A percentile compares a stretch with the other conserved stretches of the same genome.
Conservation (phyloP, 2,888 invertebrate species). For the Nineta flava region DNA sequence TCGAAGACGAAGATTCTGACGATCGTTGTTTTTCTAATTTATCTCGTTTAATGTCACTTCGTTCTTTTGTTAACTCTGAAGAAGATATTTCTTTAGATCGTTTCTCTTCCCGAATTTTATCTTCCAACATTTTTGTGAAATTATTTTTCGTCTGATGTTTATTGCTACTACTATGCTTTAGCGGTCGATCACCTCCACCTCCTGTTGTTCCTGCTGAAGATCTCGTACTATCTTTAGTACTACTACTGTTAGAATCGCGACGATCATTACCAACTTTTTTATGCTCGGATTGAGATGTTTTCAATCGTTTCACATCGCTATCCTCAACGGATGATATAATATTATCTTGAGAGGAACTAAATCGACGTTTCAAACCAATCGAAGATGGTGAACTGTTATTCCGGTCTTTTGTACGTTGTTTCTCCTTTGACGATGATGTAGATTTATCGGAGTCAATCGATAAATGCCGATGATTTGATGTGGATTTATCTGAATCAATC, state of each 20-base stretch:
- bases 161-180: constrained; percentile 35
- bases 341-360: constrained; percentile 57
- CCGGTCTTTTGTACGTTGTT: constrained; percentile 31
- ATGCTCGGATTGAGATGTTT: constrained; percentile 28
- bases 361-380: constrained; percentile 51
- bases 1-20: constrained; percentile 4
- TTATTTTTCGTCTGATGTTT: constrained; percentile 27
- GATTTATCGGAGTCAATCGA: constrained; percentile 16
- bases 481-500: constrained; percentile 30
- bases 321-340: constrained; percentile 39
- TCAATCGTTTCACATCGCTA: constrained; percentile 36
- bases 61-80: constrained; percentile 18
- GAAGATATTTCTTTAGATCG: constrained; percentile 11
- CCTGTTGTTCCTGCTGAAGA: constrained; percentile 17
- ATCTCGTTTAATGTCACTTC: constrained; percentile 17
- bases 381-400: constrained; percentile 45
- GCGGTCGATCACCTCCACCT: constrained; percentile 19
- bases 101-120: constrained; percentile 9
- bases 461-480: constrained; percentile 16
- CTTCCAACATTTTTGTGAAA: constrained; percentile 37
- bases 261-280: constrained; percentile 36
- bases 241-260: constrained; percentile 54
- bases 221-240: constrained; percentile 43
- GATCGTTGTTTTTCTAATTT: constrained; percentile 21
- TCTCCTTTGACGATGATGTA: constrained; percentile 17